These are phyloP conservation scores for Thamnophis elegans DNA, from an alignment of 2,797 vertebrate species.

Conservation along the genomic window DNA sequence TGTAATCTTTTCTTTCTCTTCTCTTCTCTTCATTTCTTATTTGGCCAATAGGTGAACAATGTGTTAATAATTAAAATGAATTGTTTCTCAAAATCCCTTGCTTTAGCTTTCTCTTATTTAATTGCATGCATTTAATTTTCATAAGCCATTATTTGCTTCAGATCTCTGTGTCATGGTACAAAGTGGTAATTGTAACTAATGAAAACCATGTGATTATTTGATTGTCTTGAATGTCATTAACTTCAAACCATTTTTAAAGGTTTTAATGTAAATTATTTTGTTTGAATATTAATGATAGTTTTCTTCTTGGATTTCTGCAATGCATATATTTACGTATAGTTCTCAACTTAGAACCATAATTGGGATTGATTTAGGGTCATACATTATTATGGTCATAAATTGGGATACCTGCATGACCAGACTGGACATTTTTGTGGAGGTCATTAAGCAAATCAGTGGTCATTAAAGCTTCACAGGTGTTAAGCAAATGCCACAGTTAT, in stretches of 20 bases:
- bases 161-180: background rate
- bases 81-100: background rate
- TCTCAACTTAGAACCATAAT: background rate
- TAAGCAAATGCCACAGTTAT: too few species aligned
- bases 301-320: background rate
- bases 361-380: background rate
- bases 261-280: background rate
- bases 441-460: too few species aligned
- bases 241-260: background rate
- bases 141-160: background rate
- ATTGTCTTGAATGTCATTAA: background rate
- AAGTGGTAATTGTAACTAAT: background rate
- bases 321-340: background rate
- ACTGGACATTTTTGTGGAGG: background rate
- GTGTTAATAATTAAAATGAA: background rate
- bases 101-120: background rate
- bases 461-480: too few species aligned
- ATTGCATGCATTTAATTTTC: background rate
- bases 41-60: background rate
- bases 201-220: background rate
- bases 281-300: background rate
- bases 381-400: background rate
- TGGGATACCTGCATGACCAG: background rate
- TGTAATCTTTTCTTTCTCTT: background rate
- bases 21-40: background rate